Base-by-base conservation (phyloP, 2,113 vertebrate species). In the Ursus arctos region DNA sequence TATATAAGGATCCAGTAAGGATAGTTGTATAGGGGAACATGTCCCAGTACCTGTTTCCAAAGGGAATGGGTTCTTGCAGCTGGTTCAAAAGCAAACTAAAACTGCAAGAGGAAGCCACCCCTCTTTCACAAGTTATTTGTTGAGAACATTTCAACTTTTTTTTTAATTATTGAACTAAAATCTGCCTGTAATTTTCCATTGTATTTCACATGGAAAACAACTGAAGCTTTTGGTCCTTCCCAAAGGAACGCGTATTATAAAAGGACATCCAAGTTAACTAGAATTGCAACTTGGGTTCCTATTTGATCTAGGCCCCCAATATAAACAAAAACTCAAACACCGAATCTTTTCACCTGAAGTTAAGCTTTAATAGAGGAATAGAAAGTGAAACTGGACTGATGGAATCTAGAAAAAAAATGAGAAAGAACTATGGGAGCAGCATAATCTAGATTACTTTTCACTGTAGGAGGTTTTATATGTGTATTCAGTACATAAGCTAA, bases 11-110 rank as follows among this genome's bases (percentile, higher is more conserved):
- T 43, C 15, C 8, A 67, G 16, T 24, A 67, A 88, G n/a, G 6
- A 36, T 82, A 65, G 51, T 19, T 51, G 0, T 63, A 15, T 43
- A 86, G 59, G 21, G 80, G 49, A 95, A 77, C 16, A 6, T 9
- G 31, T 82, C 28, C 74, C 43, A 53, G 26, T 22, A 40, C 15
- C 61, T 61, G 3, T 82, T 88, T 87, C 57, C 86, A 51, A 95
- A 28, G 16, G 6, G 26, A 83, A 53, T 72, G 18, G 18, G 57
- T 55, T 57, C 36, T 81, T 49, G 2, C 0, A 88, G 12, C 33
- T 90, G 10, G 57, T 74, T 90, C 67, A 86, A 96, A 95, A 81
- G 16, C 14, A 90, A 97, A 90, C 6, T 40, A 72, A 90, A 95
- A 47, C 21, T 81, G 26, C n/a, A 95, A 90, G 67, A 91, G 21